Conservation (phyloP, 2,797 vertebrate species). For the Columba guinea region DNA sequence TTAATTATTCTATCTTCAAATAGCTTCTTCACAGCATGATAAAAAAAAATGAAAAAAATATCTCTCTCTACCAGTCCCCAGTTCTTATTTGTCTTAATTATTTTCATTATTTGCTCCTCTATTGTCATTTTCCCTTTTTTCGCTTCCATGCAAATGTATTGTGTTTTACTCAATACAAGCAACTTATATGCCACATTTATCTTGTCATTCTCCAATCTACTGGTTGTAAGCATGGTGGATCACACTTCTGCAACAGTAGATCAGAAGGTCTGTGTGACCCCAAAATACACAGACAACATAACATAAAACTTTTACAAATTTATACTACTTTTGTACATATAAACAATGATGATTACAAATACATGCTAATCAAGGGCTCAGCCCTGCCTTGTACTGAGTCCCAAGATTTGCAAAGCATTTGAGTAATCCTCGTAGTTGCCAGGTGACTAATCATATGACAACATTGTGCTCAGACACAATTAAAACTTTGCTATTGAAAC, state of each 20-base stretch:
- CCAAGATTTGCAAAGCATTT: background rate
- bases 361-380: background rate
- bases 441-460: background rate
- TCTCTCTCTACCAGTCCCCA: background rate
- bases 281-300: background rate
- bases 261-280: background rate
- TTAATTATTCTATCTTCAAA: conserved; percentile 15
- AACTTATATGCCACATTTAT: background rate
- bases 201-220: background rate
- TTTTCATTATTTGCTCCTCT: background rate
- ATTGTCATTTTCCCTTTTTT: background rate
- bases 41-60: background rate
- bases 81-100: background rate
- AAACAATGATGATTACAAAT: background rate
- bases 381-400: background rate
- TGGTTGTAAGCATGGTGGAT: fast-evolving
- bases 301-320: background rate
- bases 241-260: background rate
- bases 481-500: background rate
- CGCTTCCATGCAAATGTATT: background rate
- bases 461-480: background rate
- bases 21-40: background rate
- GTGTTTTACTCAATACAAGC: background rate
- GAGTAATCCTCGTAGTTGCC: background rate
- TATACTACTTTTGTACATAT: background rate